Base-by-base conservation (phyloP, 1,140 invertebrate species). In the Pseudomyrmex flavicornis region DNA sequence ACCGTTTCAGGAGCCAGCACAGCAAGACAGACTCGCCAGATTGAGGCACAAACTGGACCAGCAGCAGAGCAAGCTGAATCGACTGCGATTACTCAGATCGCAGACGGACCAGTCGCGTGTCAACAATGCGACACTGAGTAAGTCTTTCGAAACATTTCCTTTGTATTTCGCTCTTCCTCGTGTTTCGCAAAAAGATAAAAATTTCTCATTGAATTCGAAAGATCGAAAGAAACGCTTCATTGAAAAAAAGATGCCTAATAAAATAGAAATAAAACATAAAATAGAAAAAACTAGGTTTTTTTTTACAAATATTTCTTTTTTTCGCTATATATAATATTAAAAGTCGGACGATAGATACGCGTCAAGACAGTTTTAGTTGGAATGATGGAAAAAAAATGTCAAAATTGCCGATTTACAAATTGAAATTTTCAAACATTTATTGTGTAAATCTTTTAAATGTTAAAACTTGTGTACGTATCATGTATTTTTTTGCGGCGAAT, bases 21-120 rank as follows among this genome's bases (percentile, higher is more conserved):
- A 99, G 94, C 97, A 97, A 90, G 98, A 99, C 92, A 95, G 97
- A 84, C 95, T 99, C 87, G 96, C 97, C 56, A 95, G 98, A 91
- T 95, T 99, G 85, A 95, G 98, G 83, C 98, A 99, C 90, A 96
- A 98, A 83, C 97, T 99, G 77, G 98, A 99, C 92, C 97, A 97
- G 35, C 98, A 99, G 94, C 98, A 99, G 94, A 96, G 97, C 91
- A 99, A 99, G 94, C 95, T 99, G 90, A 96, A 98, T 88, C 97
- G 98, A 93, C 95, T 99, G 91, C 95, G 98, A 91, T 97, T 98
- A 44, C 95, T 99, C 85, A 95, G 98, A 82, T 98, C 98, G 73
- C 98, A 99, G 95, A 97, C 98, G 82, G 98, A 98, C 92, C 96
- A 98, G 90, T 98, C 98, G 91, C 97, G 98, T 93, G 96, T 97